Percentiles rank a stretch among this genome's conserved stretches.
Conservation (phyloP, 2,797 vertebrate species). For the Tarsius wallacei region DNA sequence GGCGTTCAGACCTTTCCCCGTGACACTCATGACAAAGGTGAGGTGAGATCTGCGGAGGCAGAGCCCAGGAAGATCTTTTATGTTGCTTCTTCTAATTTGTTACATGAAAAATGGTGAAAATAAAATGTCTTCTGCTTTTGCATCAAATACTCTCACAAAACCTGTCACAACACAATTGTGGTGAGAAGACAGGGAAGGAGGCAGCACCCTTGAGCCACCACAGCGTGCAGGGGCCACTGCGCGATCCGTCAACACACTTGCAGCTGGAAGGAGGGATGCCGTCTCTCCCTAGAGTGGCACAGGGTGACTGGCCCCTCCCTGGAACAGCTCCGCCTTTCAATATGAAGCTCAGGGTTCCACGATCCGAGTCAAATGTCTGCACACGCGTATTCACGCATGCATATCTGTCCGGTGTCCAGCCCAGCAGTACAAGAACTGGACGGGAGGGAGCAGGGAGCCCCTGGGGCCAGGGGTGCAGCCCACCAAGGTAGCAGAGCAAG, state of each 20-base stretch:
- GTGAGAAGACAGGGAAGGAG: background rate
- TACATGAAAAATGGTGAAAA: slow-evolving; percentile 18
- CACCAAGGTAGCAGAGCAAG: background rate
- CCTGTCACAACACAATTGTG: background rate
- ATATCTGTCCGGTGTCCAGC: too few relatives aligned
- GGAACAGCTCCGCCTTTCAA: background rate
- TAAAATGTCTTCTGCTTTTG: background rate
- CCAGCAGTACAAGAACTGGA: background rate
- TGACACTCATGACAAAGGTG: background rate
- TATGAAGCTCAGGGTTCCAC: background rate
- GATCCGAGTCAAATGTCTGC: background rate
- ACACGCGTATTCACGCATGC: background rate
- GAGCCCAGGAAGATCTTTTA: background rate
- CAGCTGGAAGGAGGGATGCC: background rate
- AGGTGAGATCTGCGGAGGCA: background rate
- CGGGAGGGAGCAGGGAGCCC: background rate
- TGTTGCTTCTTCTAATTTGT: background rate
- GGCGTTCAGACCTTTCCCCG: background rate
- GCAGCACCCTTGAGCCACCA: background rate
- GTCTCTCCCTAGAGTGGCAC: background rate
- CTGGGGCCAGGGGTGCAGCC: background rate
- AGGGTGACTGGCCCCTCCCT: background rate
- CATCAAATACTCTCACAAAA: background rate
- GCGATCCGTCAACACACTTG: background rate
- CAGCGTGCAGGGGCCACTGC: background rate